Conservation (phyloP, 2,888 invertebrate species). For the Tachina fera region DNA sequence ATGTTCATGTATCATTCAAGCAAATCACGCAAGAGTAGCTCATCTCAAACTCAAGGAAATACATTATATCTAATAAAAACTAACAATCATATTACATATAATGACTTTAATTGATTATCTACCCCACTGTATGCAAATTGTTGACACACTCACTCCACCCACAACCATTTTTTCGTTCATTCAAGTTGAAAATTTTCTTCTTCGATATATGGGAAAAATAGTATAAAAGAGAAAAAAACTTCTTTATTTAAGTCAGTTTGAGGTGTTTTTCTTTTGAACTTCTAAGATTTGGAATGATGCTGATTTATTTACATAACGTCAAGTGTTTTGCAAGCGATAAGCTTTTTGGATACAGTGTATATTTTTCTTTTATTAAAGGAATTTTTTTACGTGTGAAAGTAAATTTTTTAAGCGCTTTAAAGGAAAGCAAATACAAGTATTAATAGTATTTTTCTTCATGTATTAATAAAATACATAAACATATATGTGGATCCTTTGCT, state of each 20-base stretch:
- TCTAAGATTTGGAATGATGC: slow-evolving; percentile 54
- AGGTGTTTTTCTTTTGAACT: slow-evolving; percentile 56
- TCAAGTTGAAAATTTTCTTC: not conserved
- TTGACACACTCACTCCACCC: not conserved
- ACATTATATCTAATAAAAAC: too few species aligned
- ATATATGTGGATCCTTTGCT: not conserved
- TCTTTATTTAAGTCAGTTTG: slow-evolving; percentile 48
- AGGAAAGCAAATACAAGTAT: not conserved
- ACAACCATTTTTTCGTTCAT: too few species aligned
- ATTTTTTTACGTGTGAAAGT: not conserved
- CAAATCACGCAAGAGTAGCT: too few species aligned
- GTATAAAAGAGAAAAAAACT: slow-evolving; percentile 18
- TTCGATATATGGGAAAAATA: not conserved
- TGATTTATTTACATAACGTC: slow-evolving; percentile 69
- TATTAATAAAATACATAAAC: not conserved
- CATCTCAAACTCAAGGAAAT: too few species aligned
- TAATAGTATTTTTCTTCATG: not conserved
- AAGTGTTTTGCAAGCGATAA: slow-evolving; percentile 62
- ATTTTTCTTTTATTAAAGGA: not conserved
- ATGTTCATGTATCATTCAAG: too few species aligned
- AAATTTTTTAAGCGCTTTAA: not conserved
- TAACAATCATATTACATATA: too few species aligned
- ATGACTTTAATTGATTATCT: not conserved
- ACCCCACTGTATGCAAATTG: not conserved
- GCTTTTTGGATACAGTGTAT: slow-evolving; percentile 37